These are phyloP conservation scores for Eumaeus atala DNA, from an alignment of 1,140 invertebrate genomes.

Conservation along the genomic window DNA sequence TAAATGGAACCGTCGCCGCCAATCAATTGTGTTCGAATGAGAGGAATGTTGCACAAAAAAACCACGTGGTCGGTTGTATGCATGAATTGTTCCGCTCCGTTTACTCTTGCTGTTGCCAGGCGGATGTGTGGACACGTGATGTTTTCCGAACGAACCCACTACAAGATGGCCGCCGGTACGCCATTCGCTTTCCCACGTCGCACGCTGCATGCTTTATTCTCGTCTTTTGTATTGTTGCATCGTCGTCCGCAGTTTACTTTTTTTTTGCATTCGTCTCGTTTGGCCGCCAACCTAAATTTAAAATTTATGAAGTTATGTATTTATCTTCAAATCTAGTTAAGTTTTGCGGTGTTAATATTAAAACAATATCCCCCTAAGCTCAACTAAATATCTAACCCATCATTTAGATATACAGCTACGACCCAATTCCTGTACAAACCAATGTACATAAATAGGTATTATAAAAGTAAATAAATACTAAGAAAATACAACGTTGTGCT, in stretches of 20 bases:
- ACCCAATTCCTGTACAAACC: no score
- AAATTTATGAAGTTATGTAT: no score
- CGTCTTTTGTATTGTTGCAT: conserved; percentile 58
- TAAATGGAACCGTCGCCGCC: conserved; percentile 15
- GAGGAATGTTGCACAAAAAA: conserved; percentile 61
- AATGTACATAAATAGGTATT: no score
- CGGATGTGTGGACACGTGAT: conserved; percentile 63
- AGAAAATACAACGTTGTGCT: no score
- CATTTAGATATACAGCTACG: no score
- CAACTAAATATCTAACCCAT: no score
- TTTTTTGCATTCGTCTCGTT: conserved; percentile 30
- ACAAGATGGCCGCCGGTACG: conserved; percentile 65
- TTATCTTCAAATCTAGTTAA: no score
- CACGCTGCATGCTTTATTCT: conserved; percentile 60
- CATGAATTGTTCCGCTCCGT: conserved; percentile 66
- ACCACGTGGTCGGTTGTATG: conserved; percentile 61
- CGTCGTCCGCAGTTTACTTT: conserved; percentile 49
- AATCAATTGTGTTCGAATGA: conserved; percentile 38
- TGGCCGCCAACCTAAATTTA: conserved; percentile 2
- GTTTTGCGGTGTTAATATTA: no score
- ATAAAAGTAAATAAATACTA: no score
- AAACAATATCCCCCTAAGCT: no score
- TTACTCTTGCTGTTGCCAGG: conserved; percentile 61
- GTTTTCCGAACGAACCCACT: conserved; percentile 56
- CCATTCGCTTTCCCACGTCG: conserved; percentile 72